Base-by-base conservation (phyloP, 2,113 vertebrate genomes). In the Archilochus colubris region DNA sequence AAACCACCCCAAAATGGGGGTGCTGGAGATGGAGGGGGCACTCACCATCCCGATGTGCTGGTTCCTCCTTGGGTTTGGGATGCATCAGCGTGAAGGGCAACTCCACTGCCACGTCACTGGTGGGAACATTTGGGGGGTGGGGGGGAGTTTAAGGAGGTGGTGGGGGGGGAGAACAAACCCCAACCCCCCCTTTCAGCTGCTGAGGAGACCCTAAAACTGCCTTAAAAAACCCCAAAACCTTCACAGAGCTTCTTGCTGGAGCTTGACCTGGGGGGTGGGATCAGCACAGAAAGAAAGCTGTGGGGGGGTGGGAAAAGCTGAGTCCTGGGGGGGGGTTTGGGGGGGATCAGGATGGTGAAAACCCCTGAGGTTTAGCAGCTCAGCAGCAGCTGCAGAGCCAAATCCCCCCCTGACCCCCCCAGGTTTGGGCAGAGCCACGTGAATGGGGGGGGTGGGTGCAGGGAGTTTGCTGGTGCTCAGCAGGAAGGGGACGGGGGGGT, bases 1-100 rank as follows among this genome's bases (percentile, higher is more conserved):
- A 46, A 46, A 46, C 40, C 25, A 12, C 38, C 40, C 40, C 33
- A 54, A 7, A 31, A 14, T 0, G 8, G 27, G n/a, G 14, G 16
- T 59, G 9, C 38, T 38, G 38, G 38, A 38, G 38, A 38, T 38
- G 38, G 38, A 10, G 48, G 13, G 23, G 8, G 15, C 68, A 75
- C 97, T 97, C 86, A 99, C 99, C 98, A 64, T 99, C 99, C 88
- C 98, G 97, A 89, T 97, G 98, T 33, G 97, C 63, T 2, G 97
- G 97, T 4, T 99, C 99, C 69, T 99, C 99, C 50, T 97, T 95
- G 8, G 99, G 99, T 91, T 99, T 99, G 12, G 99, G 99, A 85
- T 99, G 99, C 99, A 99, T 99, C 73, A 99, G 91, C 0, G 99
- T 99, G 96, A 99, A 99, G 6, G 99, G 99, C 63, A 99, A 98